A percentile compares a stretch with the other conserved stretches of the same genome.
These are phyloP conservation scores for Megastigmus dorsalis DNA, from an alignment of 2,888 invertebrate species.

Conservation along the genomic window DNA sequence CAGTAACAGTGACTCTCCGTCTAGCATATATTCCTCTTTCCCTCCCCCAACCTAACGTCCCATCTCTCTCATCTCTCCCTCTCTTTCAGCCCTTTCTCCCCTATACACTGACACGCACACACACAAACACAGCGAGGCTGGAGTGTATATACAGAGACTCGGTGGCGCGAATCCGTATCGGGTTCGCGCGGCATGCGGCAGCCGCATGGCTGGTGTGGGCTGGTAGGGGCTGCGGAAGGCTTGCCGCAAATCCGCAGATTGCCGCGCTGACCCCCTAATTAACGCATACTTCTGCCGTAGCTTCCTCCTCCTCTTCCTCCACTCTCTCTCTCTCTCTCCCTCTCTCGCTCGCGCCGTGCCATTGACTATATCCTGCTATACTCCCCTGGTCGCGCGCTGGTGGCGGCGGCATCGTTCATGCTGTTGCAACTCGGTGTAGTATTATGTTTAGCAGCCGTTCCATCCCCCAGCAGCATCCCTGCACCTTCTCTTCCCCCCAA, in stretches of 20 bases:
- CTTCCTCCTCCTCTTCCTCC: not conserved
- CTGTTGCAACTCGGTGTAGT: constrained; percentile 17
- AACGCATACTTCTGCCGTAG: constrained; percentile 66
- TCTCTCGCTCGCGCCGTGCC: not conserved
- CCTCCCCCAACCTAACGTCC: too few species aligned
- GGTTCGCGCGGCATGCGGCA: constrained; percentile 40
- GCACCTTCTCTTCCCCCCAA: not conserved
- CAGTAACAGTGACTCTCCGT: too few species aligned
- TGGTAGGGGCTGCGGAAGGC: constrained; percentile 49
- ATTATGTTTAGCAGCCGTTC: constrained; percentile 13
- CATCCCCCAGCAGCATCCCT: too few species aligned
- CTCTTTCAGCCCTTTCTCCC: too few species aligned
- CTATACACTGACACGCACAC: too few species aligned
- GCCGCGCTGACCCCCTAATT: constrained; percentile 67
- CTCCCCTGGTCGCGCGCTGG: not conserved
- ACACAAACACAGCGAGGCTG: too few species aligned
- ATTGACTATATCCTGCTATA: not conserved
- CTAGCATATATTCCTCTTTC: too few species aligned
- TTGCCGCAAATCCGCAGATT: constrained; percentile 68
- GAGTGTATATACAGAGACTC: too few species aligned
- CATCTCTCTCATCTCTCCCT: too few species aligned
- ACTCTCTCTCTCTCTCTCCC: too few species aligned
- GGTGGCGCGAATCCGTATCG: constrained; percentile 33
- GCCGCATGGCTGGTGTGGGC: not conserved
- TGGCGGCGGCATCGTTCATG: constrained; percentile 12